phyloP scores from a whole-genome alignment of 2,113 vertebrate species.

The Phocoena sinus region DNA sequence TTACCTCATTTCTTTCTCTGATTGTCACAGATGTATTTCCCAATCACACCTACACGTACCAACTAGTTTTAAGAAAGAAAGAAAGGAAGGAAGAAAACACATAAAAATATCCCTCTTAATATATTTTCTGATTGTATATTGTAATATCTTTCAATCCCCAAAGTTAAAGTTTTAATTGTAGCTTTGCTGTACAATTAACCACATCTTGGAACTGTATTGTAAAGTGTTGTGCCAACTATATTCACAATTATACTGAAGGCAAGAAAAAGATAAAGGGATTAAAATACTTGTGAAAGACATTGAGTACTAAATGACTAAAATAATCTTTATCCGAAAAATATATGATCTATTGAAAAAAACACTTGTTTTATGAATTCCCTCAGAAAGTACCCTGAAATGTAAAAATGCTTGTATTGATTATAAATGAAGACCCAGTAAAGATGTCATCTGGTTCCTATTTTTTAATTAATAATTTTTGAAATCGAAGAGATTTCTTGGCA shows the following conservation, averaged over 20 bases:
- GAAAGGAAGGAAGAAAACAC: neutral
- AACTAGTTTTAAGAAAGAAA: neutral
- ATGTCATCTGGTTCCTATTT: neutral
- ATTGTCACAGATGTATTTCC: neutral
- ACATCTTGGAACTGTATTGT: neutral
- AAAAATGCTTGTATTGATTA: neutral
- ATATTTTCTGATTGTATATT: neutral
- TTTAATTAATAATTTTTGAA: neutral
- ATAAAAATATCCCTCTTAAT: neutral
- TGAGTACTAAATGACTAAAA: neutral
- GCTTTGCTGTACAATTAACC: neutral
- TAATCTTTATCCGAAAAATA: neutral
- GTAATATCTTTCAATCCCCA: neutral
- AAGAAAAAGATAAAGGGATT: neutral
- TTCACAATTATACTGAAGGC: neutral
- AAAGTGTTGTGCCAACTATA: neutral
- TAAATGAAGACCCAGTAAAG: neutral
- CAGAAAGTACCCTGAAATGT: neutral
- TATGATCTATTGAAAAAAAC: neutral
- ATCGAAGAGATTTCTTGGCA: neutral
- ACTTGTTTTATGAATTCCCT: neutral
- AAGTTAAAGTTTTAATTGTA: neutral
- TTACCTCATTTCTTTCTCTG: neutral
- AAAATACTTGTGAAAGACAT: neutral
- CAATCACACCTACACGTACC: neutral